Evolutionary conservation across 1,140 invertebrate species (phyloP).

Genomic region (Eubasilissa regina): DNA sequence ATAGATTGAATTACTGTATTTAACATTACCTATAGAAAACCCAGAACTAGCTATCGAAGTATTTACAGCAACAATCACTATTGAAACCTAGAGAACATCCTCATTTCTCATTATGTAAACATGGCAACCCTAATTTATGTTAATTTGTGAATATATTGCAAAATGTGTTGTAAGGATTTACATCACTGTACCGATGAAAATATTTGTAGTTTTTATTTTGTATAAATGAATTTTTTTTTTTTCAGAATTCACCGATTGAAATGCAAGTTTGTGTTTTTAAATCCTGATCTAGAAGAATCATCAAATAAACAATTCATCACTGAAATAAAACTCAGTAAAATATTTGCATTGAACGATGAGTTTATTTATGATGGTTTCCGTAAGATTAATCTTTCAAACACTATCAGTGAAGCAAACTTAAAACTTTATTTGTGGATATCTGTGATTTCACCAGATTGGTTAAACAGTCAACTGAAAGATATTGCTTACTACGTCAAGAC

Average conservation of each 20-base stretch:
- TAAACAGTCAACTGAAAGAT: not conserved
- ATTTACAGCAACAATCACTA: too few relatives aligned
- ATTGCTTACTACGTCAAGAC: slow-evolving; percentile 76
- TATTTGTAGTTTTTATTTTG: too few relatives aligned
- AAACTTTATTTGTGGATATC: slow-evolving; percentile 38
- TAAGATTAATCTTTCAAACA: slow-evolving; percentile 2
- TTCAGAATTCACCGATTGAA: slow-evolving; percentile 68
- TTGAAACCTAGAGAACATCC: too few relatives aligned
- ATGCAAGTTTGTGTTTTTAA: slow-evolving; percentile 69
- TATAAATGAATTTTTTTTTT: slow-evolving; percentile 45
- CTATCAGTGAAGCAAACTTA: not conserved
- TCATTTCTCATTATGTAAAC: too few relatives aligned
- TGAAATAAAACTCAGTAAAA: slow-evolving; percentile 46
- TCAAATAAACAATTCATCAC: slow-evolving; percentile 32
- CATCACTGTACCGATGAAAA: too few relatives aligned
- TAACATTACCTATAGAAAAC: too few relatives aligned
- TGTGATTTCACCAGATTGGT: not conserved
- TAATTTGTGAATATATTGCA: too few relatives aligned
- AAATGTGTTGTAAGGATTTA: too few relatives aligned
- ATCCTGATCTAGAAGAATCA: slow-evolving; percentile 60
- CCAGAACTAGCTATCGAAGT: too few relatives aligned
- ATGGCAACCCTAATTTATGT: too few relatives aligned
- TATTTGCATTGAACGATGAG: slow-evolving; percentile 21
- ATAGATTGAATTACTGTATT: too few relatives aligned
- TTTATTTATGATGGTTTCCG: slow-evolving; percentile 1